phyloP scores from a whole-genome alignment of 2,113 vertebrate species.

The Naja naja region DNA sequence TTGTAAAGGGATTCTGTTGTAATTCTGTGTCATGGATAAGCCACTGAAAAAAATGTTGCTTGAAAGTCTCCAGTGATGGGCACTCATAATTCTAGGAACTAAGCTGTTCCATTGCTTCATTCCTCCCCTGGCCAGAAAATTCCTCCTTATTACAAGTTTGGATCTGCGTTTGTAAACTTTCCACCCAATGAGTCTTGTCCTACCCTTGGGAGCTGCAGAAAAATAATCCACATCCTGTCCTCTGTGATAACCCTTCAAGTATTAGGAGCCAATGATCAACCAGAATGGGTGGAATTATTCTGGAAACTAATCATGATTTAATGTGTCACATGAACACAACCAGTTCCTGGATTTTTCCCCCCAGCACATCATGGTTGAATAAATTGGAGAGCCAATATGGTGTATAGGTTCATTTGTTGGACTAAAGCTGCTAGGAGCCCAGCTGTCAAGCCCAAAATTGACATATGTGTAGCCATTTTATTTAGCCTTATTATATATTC shows the following conservation, averaged over 20 bases:
- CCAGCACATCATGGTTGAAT: neutral
- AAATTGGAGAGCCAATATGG: neutral
- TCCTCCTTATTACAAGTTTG: neutral
- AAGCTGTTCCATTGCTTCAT: neutral
- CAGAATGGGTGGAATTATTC: neutral
- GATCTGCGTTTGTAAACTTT: neutral
- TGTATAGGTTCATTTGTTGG: neutral
- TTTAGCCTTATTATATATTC: too few relatives aligned
- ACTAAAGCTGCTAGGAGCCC: neutral
- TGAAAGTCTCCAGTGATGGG: neutral
- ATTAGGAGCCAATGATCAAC: neutral
- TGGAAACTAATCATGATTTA: neutral
- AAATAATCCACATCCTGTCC: too few relatives aligned
- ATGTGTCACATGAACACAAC: neutral
- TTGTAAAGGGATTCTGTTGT: neutral
- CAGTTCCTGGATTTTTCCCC: neutral
- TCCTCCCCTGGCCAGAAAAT: neutral
- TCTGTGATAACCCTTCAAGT: too few relatives aligned
- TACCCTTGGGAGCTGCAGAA: neutral
- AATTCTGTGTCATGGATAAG: neutral
- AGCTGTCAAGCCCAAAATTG: too few relatives aligned
- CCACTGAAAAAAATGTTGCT: neutral
- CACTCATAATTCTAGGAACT: neutral
- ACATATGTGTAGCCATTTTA: too few relatives aligned
- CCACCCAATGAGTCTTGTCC: neutral